Evolutionary conservation across 2,888 invertebrate genomes (phyloP).

Genomic region (Polietes domitor): DNA sequence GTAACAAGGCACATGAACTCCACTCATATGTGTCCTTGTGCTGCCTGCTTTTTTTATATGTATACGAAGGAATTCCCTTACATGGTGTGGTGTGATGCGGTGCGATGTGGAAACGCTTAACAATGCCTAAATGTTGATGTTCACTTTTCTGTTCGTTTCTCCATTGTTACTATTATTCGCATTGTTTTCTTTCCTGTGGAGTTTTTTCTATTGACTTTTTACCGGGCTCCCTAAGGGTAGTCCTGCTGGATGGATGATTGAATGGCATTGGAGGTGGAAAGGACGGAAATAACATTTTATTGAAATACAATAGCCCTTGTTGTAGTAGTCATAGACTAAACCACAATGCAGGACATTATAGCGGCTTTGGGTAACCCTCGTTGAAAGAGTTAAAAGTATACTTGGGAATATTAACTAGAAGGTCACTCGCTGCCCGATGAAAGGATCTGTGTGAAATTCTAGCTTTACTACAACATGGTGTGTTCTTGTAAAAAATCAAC

Average conservation of each 20-base stretch:
- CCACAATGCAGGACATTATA: conserved; percentile 37
- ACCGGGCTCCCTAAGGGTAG: conserved; percentile 38
- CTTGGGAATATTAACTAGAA: background rate
- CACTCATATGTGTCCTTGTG: conserved; percentile 36
- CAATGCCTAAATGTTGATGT: conserved; percentile 58
- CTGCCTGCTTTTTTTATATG: conserved; percentile 50
- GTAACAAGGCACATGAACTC: conserved; percentile 15
- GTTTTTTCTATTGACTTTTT: conserved; percentile 45
- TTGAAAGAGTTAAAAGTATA: conserved; percentile 38
- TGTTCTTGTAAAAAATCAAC: background rate
- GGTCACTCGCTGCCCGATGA: background rate
- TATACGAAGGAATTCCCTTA: conserved; percentile 52
- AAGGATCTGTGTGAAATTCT: background rate
- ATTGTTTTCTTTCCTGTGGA: conserved; percentile 34
- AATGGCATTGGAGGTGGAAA: background rate
- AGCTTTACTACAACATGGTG: background rate
- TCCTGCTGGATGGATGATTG: conserved; percentile 42
- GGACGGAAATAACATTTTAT: conserved; percentile 44
- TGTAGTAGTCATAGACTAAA: conserved; percentile 41
- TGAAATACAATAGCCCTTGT: conserved; percentile 49
- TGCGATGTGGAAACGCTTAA: conserved; percentile 46
- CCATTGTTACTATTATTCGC: conserved; percentile 45
- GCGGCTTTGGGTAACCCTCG: background rate
- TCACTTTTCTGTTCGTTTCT: conserved; percentile 30
- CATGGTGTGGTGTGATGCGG: conserved; percentile 19